Conservation (phyloP, 2,888 invertebrate genomes). For the Megamerina dolium region DNA sequence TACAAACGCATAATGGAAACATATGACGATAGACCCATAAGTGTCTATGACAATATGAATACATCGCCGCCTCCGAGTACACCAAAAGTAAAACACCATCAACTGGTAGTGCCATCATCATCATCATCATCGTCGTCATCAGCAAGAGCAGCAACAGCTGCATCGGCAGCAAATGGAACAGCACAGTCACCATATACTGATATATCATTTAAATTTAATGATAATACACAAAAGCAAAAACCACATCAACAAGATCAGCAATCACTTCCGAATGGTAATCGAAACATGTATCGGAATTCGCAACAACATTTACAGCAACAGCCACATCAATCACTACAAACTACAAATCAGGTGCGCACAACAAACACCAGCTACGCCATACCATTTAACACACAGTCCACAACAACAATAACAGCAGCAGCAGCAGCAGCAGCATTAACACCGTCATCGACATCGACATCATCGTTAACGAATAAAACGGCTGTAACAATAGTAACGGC, state of each 20-base stretch:
- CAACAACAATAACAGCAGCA: constrained; percentile 6
- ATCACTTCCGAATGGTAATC: constrained; percentile 20
- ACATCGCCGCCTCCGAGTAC: constrained; percentile 17
- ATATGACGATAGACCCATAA: constrained; percentile 40
- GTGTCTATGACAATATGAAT: constrained; percentile 47
- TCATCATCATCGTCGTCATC: constrained; percentile 17
- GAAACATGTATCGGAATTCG: constrained; percentile 18
- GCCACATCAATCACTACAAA: background rate
- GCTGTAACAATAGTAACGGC: constrained; percentile 12
- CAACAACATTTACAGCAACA: constrained; percentile 7
- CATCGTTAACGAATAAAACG: constrained; percentile 7
- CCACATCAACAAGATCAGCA: constrained; percentile 12
- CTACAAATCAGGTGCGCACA: background rate
- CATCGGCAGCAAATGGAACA: constrained; percentile 21
- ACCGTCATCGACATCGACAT: constrained; percentile 4
- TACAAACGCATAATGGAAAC: constrained; percentile 34
- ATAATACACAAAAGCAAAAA: constrained; percentile 16
- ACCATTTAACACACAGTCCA: constrained; percentile 1
- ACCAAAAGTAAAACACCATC: constrained; percentile 4
- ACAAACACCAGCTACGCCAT: constrained; percentile 12
- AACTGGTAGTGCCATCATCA: constrained; percentile 2
- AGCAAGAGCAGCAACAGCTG: constrained; percentile 10
- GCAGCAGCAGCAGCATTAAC: constrained; percentile 1
- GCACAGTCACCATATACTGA: constrained; percentile 27
- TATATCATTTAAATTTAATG: constrained; percentile 27